Percentiles rank a stretch among this genome's conserved stretches.
phyloP scores from a whole-genome alignment of 2,113 vertebrate genomes.

The Prinia subflava region DNA sequence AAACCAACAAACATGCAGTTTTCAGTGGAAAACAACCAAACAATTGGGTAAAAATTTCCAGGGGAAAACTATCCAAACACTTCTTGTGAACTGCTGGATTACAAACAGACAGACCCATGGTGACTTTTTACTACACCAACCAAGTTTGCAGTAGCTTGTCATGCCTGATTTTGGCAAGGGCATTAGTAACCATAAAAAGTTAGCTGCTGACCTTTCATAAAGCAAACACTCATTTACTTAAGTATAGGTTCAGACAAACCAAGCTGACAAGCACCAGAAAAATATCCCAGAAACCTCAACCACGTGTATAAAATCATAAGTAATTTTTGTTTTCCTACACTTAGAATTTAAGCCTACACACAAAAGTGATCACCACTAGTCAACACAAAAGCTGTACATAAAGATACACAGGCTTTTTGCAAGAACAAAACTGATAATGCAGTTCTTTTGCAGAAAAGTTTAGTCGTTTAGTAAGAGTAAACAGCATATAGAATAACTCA shows the following conservation, averaged over 20 bases:
- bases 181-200: not conserved
- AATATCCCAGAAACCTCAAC: not conserved
- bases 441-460: not conserved
- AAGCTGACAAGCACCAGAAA: not conserved
- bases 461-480: not conserved
- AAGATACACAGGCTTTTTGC: not conserved
- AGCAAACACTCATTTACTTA: not conserved
- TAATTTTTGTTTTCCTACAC: not conserved
- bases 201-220: not conserved
- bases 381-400: not conserved
- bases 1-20: accelerated
- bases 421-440: not conserved
- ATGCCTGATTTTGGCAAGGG: not conserved
- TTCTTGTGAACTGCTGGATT: not conserved
- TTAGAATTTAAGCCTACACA: not conserved
- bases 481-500: not conserved
- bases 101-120: not conserved
- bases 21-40: not conserved
- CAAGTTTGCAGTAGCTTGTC: not conserved
- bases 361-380: not conserved
- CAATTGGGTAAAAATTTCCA: not conserved
- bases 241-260: not conserved
- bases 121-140: not conserved
- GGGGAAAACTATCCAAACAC: not conserved
- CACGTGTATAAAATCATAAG: not conserved